Evolutionary conservation across 1,140 invertebrate species (phyloP).

Genomic region (Dendroctonus valens): DNA sequence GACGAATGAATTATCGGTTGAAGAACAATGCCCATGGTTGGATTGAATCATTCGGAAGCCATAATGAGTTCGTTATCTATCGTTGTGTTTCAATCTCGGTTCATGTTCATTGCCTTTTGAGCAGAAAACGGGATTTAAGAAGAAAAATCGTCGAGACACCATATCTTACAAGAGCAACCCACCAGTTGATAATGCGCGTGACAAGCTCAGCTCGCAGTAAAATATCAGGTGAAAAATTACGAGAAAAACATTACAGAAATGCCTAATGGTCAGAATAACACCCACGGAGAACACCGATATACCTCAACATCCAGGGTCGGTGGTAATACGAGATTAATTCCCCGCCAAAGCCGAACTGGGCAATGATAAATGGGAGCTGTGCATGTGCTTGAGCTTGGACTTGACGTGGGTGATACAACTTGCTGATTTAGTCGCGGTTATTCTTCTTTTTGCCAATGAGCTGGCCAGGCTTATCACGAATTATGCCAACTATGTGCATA

Average conservation of each 20-base stretch:
- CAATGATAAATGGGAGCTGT: slow-evolving; percentile 15
- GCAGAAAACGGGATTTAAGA: no score
- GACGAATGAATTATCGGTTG: no score
- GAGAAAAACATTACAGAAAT: slow-evolving; percentile 8
- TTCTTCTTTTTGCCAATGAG: slow-evolving; percentile 10
- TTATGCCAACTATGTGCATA: no score
- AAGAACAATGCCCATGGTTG: no score
- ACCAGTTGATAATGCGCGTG: slow-evolving; percentile 6
- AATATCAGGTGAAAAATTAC: slow-evolving; percentile 13
- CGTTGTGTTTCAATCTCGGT: no score
- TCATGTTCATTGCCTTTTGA: no score
- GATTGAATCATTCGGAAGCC: no score
- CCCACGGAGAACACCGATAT: slow-evolving; percentile 19
- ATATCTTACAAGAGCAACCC: not conserved
- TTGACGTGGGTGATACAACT: slow-evolving; percentile 16
- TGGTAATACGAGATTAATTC: slow-evolving; percentile 21
- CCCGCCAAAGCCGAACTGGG: slow-evolving; percentile 2
- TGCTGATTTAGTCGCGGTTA: slow-evolving; percentile 7
- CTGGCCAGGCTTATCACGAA: slow-evolving; percentile 6
- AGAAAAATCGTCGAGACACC: no score
- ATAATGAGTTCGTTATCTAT: no score
- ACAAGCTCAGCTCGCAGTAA: slow-evolving; percentile 15
- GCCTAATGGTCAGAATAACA: slow-evolving; percentile 11
- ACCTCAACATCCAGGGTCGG: slow-evolving; percentile 17
- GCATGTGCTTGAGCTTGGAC: slow-evolving; percentile 3